Percentiles rank a stretch among this genome's conserved stretches.
Evolutionary conservation across 2,888 invertebrate species (phyloP).

Genomic region (Apotomis betuletana): DNA sequence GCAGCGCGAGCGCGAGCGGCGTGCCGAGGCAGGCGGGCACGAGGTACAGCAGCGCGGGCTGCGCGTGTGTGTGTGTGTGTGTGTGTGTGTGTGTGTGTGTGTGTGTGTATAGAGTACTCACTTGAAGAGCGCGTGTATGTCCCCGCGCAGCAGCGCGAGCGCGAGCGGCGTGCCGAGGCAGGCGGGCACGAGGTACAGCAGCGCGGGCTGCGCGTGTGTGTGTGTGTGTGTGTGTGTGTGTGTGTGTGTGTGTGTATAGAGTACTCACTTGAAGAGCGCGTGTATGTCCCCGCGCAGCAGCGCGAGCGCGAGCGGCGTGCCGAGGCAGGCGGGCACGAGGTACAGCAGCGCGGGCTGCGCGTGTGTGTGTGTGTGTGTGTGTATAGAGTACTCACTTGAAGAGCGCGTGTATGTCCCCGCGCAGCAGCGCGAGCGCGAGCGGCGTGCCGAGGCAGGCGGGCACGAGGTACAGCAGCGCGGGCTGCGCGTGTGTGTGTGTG

Average conservation of each 20-base stretch:
- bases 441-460: conserved; percentile 98
- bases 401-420: conserved; percentile 94
- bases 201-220: conserved; percentile 98
- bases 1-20: conserved; percentile 93
- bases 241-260: no score
- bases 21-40: conserved; percentile 98
- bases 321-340: conserved; percentile 97
- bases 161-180: conserved; percentile 91
- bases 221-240: no score
- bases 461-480: conserved; percentile 97
- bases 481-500: conserved; percentile 96
- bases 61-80: conserved; percentile 96
- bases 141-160: conserved; percentile 93
- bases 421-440: conserved; percentile 91
- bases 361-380: conserved; percentile 91
- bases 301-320: conserved; percentile 94
- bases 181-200: conserved; percentile 92
- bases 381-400: conserved; percentile 89
- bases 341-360: conserved; percentile 99
- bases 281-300: conserved; percentile 94
- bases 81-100: no score
- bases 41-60: conserved; percentile 98
- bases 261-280: conserved; percentile 93
- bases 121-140: no score
- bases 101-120: no score